Evolutionary conservation across 2,797 vertebrate species (phyloP).

Genomic region (Darevskia mixta): DNA sequence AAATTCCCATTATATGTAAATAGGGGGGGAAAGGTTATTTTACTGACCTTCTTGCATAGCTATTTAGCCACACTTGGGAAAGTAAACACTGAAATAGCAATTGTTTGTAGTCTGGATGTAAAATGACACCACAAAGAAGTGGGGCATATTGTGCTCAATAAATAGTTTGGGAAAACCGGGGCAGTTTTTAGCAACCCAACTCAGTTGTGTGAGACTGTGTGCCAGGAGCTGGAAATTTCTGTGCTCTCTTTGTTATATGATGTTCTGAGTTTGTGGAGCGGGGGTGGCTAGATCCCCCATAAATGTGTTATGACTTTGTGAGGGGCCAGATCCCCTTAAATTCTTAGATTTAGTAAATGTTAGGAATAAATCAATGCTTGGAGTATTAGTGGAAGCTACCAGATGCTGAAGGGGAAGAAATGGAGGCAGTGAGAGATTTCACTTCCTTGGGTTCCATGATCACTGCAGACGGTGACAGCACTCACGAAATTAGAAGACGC

Average conservation of each 20-base stretch:
- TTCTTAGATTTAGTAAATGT: no score
- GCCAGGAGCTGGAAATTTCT: neutral
- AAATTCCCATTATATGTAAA: conserved; percentile 69
- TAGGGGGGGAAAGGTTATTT: conserved; percentile 46
- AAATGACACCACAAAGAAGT: neutral
- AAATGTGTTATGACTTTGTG: no score
- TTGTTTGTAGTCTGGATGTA: neutral
- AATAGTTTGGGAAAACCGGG: neutral
- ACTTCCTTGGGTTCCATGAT: no score
- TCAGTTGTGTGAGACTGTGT: neutral
- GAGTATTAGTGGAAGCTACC: no score
- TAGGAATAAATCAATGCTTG: no score
- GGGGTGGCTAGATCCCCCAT: no score
- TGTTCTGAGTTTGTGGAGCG: no score
- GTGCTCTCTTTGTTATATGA: neutral
- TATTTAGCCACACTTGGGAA: conserved; percentile 34
- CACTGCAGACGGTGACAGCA: no score
- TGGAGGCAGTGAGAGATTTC: no score
- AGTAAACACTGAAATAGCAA: conserved; percentile 26
- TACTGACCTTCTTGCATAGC: conserved; percentile 58
- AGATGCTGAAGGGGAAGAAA: no score
- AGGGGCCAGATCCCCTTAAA: no score
- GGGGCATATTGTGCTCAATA: neutral
- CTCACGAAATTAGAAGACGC: no score
- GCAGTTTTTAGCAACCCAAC: neutral